phyloP scores from a whole-genome alignment of 2,888 invertebrate species.

The Meteorus colon region DNA sequence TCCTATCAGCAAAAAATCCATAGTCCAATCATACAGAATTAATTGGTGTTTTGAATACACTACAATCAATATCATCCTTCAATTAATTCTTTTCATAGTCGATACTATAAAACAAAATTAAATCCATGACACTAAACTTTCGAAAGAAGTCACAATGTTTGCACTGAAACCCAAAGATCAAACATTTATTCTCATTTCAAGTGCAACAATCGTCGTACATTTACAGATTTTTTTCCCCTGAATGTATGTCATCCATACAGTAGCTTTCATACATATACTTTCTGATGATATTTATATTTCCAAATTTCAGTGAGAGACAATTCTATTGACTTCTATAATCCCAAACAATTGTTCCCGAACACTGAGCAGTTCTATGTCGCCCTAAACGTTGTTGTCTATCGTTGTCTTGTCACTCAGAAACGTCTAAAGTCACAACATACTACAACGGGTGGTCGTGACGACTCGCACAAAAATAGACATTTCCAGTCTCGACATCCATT shows the following conservation, averaged over 20 bases:
- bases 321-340: slow-evolving; percentile 2
- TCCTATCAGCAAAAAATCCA: too few species aligned
- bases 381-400: slow-evolving; percentile 12
- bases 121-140: too few species aligned
- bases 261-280: not conserved
- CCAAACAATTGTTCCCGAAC: slow-evolving; percentile 16
- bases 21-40: too few species aligned
- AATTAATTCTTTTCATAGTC: too few species aligned
- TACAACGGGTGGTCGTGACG: slow-evolving; percentile 48
- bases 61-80: too few species aligned
- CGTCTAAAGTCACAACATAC: slow-evolving; percentile 46
- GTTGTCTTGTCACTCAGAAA: slow-evolving; percentile 25
- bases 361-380: slow-evolving; percentile 8
- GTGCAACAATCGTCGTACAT: too few species aligned
- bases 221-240: too few species aligned
- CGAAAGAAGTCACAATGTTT: too few species aligned
- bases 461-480: slow-evolving; percentile 21
- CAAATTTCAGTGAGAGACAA: not conserved
- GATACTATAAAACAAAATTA: too few species aligned
- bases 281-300: slow-evolving; percentile 1
- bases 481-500: not conserved
- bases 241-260: not conserved
- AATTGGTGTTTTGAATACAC: too few species aligned
- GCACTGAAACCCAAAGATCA: too few species aligned
- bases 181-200: not conserved